Evolutionary conservation across 2,888 invertebrate genomes (phyloP).

Genomic region (Agrilus mali): DNA sequence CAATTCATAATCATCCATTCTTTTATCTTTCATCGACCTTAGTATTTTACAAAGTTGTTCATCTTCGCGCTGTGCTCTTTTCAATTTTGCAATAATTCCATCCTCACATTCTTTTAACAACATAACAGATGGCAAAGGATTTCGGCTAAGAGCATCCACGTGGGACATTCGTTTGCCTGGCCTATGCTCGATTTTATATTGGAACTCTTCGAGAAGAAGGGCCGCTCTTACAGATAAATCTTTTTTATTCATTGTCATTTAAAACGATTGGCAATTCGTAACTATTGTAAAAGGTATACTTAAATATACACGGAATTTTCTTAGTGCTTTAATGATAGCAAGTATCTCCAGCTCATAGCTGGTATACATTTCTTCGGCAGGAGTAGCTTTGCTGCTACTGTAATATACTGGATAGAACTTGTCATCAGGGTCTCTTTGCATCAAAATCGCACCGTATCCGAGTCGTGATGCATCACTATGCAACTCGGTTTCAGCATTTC

Average conservation of each 20-base stretch:
- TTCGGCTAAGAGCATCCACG: constrained; percentile 19
- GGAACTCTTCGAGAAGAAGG: constrained; percentile 17
- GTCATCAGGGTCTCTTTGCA: constrained; percentile 16
- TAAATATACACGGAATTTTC: constrained; percentile 18
- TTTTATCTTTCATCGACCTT: no score
- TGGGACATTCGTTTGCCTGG: constrained; percentile 18
- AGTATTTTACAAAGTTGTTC: no score
- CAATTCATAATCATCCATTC: no score
- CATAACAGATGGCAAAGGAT: constrained; percentile 6
- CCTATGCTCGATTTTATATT: constrained; percentile 19
- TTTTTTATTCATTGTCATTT: constrained; percentile 20
- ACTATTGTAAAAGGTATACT: no score
- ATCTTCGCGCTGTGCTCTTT: no score
- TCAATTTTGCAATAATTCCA: no score
- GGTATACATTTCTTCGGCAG: constrained; percentile 19
- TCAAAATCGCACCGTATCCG: constrained; percentile 18
- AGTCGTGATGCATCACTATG: no score
- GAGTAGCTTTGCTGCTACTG: constrained; percentile 19
- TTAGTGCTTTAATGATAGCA: constrained; percentile 21
- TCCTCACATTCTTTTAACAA: no score
- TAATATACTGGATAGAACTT: constrained; percentile 20
- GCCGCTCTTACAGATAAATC: constrained; percentile 18
- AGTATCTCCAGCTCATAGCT: constrained; percentile 26
- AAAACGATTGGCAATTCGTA: constrained; percentile 12
- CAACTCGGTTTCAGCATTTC: no score